A percentile compares a stretch with the other conserved stretches of the same genome.
phyloP scores from a whole-genome alignment of 1,140 invertebrate species.

The Telenomus remus region DNA sequence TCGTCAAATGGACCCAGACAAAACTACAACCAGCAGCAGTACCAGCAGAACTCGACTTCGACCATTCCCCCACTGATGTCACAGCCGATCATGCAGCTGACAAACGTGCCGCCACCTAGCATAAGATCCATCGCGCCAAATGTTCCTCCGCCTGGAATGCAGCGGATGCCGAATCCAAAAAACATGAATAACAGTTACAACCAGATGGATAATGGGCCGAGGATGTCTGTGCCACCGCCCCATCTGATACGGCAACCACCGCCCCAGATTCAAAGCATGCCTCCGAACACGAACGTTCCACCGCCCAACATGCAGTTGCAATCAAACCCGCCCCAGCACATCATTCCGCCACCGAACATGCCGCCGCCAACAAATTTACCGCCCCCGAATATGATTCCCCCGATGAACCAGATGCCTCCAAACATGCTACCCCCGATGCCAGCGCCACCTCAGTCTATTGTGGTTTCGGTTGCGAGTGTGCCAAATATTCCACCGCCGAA shows the following conservation, averaged over 20 bases:
- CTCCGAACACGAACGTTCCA: conserved; percentile 68
- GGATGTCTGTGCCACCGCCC: conserved; percentile 69
- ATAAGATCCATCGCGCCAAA: conserved; percentile 59
- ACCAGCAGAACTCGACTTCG: conserved; percentile 58
- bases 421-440: conserved; percentile 66
- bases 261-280: conserved; percentile 60
- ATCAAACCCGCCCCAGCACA: conserved; percentile 65
- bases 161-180: conserved; percentile 68
- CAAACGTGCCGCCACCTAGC: conserved; percentile 67
- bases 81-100: conserved; percentile 66
- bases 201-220: conserved; percentile 58
- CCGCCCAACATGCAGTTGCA: conserved; percentile 66
- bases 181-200: conserved; percentile 54
- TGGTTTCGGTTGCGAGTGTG: conserved; percentile 67
- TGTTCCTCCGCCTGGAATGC: conserved; percentile 65
- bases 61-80: conserved; percentile 65
- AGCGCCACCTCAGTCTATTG: conserved; percentile 71
- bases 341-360: conserved; percentile 68
- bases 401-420: conserved; percentile 71
- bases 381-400: conserved; percentile 75
- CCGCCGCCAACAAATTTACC: conserved; percentile 75
- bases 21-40: conserved; percentile 61
- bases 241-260: conserved; percentile 65
- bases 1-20: conserved; percentile 57
- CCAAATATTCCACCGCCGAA: conserved; percentile 70